A percentile compares a stretch with the other conserved stretches of the same genome.
These are phyloP conservation scores for Darevskia nairensis DNA, from an alignment of 2,797 vertebrate genomes.

Conservation along the genomic window DNA sequence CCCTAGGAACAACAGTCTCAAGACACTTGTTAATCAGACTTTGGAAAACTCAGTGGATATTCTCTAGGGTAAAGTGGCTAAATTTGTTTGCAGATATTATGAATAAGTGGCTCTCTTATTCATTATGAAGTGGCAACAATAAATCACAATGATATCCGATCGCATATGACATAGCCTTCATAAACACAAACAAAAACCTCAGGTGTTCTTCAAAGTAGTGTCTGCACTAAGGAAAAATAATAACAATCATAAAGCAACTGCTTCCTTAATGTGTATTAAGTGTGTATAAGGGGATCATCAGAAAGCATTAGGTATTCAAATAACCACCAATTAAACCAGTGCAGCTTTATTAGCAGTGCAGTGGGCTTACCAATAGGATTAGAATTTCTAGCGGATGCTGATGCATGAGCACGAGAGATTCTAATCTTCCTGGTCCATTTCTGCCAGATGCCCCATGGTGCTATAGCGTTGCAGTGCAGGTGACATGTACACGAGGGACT, in stretches of 20 bases:
- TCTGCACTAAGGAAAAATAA: conserved; percentile 50
- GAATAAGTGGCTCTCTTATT: conserved; percentile 64
- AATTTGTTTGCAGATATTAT: conserved; percentile 71
- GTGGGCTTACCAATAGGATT: conserved; percentile 20
- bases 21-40: conserved; percentile 71
- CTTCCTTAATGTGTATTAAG: conserved; percentile 54
- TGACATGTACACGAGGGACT: conserved; percentile 53
- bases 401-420: conserved; percentile 7
- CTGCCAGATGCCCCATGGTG: neutral
- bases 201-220: conserved; percentile 21
- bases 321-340: conserved; percentile 46
- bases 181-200: conserved; percentile 31
- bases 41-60: conserved; percentile 67
- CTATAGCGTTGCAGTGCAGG: conserved; percentile 41
- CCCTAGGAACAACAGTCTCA: conserved; percentile 63
- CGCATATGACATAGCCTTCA: conserved; percentile 32
- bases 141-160: conserved; percentile 51
- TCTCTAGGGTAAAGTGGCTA: conserved; percentile 64
- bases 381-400: conserved; percentile 21
- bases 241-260: neutral
- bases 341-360: conserved; percentile 20
- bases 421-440: neutral
- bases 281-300: conserved; percentile 48
- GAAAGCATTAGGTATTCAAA: conserved; percentile 47
- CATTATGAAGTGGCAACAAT: conserved; percentile 61